Conservation (phyloP, 1,140 invertebrate species). For the Euwallacea fornicatus region DNA sequence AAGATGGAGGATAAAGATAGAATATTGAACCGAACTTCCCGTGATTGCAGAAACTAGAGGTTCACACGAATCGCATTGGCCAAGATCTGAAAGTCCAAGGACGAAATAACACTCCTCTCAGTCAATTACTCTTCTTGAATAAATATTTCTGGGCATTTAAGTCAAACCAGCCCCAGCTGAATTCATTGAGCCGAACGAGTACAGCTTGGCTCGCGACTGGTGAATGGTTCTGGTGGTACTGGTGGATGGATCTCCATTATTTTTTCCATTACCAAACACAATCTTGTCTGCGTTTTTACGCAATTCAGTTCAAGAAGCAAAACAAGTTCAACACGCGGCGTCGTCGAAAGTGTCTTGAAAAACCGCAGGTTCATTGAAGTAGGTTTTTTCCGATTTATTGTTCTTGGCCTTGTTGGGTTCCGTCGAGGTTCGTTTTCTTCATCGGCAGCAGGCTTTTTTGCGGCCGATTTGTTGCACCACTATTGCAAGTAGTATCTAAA, state of each 20-base stretch:
- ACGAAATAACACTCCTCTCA: too few species aligned
- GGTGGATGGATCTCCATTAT: background rate
- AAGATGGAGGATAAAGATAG: too few species aligned
- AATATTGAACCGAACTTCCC: too few species aligned
- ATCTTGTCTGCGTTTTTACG: background rate
- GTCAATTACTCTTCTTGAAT: too few species aligned
- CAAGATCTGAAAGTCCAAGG: too few species aligned
- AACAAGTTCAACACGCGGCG: conserved; percentile 18
- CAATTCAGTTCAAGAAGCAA: background rate
- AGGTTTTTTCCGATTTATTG: conserved; percentile 16
- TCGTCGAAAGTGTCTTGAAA: conserved; percentile 7
- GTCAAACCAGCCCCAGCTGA: too few species aligned
- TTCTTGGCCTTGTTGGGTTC: conserved; percentile 10
- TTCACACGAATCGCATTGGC: too few species aligned
- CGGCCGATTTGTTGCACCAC: conserved; percentile 2
- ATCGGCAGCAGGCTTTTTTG: background rate
- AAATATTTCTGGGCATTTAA: too few species aligned
- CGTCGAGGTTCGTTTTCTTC: background rate
- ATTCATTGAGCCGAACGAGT: background rate
- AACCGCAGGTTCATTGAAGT: conserved; percentile 16
- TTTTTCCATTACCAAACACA: background rate
- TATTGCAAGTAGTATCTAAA: background rate
- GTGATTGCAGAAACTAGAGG: too few species aligned
- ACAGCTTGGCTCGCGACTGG: background rate
- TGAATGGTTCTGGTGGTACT: background rate